Evolutionary conservation across 1,140 invertebrate species (phyloP).

Genomic region (Rhopalosiphum maidis): DNA sequence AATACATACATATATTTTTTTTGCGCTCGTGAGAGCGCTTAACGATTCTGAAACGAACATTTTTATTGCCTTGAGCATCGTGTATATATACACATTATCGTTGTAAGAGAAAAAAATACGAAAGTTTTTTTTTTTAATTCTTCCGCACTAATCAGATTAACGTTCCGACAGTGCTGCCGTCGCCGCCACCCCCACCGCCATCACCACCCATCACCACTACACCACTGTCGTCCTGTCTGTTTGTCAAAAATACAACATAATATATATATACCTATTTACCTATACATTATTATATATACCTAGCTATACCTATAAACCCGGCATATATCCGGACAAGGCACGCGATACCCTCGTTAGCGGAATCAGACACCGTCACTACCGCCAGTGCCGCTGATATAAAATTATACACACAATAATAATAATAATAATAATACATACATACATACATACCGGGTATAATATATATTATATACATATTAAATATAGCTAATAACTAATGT

Average conservation of each 20-base stretch:
- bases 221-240: not conserved
- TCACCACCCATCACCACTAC: no score
- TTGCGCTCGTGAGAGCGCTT: not conserved
- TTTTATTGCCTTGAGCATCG: not conserved
- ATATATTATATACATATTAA: not conserved
- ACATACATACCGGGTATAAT: not conserved
- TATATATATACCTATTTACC: not conserved
- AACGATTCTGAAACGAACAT: slow-evolving; percentile 22
- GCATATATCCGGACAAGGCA: slow-evolving; percentile 32
- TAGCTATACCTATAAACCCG: slow-evolving; percentile 3
- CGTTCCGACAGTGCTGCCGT: not conserved
- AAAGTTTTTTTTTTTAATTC: slow-evolving; percentile 42
- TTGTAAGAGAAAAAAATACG: not conserved
- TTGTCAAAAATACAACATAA: slow-evolving; percentile 46
- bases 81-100: slow-evolving; percentile 9
- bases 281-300: not conserved
- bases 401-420: not conserved
- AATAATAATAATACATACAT: not conserved
- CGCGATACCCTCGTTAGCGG: slow-evolving; percentile 56
- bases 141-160: slow-evolving; percentile 51
- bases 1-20: not conserved
- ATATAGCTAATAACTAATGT: not conserved
- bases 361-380: not conserved
- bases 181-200: not conserved
- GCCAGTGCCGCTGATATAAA: not conserved